These are phyloP conservation scores for Thelaira solivaga DNA, from an alignment of 2,888 invertebrate species.

Conservation along the genomic window DNA sequence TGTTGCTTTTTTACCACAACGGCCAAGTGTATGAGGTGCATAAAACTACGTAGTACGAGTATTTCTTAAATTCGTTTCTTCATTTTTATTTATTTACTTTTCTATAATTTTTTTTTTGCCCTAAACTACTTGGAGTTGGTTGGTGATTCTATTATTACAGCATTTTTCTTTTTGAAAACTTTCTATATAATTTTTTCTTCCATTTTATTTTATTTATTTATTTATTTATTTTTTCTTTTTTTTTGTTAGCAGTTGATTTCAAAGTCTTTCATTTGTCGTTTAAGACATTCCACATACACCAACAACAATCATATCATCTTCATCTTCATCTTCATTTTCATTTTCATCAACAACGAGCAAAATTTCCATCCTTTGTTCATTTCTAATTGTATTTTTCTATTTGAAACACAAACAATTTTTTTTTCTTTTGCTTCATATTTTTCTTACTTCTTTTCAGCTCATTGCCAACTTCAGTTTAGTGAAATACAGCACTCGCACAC, in stretches of 20 bases:
- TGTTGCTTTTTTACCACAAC: conserved; percentile 57
- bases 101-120: too few species aligned
- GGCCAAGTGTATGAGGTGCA: conserved; percentile 7
- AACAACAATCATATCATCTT: too few species aligned
- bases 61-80: conserved; percentile 24
- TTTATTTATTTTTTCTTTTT: conserved; percentile 11
- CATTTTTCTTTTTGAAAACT: conserved; percentile 45
- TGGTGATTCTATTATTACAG: conserved; percentile 10
- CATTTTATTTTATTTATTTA: conserved; percentile 15
- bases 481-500: too few species aligned
- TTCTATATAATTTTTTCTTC: too few species aligned
- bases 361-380: conserved; percentile 41
- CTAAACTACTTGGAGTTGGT: conserved; percentile 47
- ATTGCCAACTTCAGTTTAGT: conserved; percentile 36
- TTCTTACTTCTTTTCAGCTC: conserved; percentile 3
- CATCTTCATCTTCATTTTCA: conserved; percentile 6
- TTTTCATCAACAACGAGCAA: not conserved
- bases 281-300: conserved; percentile 45
- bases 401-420: conserved; percentile 36
- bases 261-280: conserved; percentile 50
- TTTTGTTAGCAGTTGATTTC: conserved; percentile 17
- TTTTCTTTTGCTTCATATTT: not conserved
- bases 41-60: conserved; percentile 11
- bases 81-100: too few species aligned
- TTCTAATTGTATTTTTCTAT: conserved; percentile 49